These are phyloP conservation scores for Theonella swinhoei DNA, from an alignment of 37 sponge, comb jelly and placozoan genomes.

Conservation along the genomic window DNA sequence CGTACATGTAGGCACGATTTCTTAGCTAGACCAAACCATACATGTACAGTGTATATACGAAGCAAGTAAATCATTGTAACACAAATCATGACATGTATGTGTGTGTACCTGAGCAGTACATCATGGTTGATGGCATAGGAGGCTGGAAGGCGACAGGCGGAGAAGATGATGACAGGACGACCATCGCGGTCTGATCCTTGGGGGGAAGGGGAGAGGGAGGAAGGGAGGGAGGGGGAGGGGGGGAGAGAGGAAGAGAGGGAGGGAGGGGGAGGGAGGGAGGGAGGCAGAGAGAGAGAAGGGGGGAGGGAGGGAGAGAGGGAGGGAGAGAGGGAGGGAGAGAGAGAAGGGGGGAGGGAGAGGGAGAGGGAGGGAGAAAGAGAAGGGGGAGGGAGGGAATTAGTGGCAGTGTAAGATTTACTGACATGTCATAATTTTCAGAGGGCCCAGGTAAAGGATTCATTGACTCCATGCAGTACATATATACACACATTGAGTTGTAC, in stretches of 20 bases:
- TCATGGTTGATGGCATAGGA: conserved; percentile 61
- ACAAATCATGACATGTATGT: too few relatives aligned
- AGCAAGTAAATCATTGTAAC: too few relatives aligned
- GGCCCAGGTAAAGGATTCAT: too few relatives aligned
- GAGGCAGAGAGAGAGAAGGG: conserved; percentile 1
- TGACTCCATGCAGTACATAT: too few relatives aligned
- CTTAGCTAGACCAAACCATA: too few relatives aligned
- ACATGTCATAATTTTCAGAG: too few relatives aligned
- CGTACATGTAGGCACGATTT: too few relatives aligned
- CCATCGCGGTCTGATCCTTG: conserved; percentile 68
- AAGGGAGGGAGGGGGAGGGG: neutral
- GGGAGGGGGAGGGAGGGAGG: too few relatives aligned
- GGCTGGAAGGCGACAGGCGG: conserved; percentile 67
- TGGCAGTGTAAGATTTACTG: neutral
- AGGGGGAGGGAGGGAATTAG: neutral
- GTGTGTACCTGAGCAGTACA: neutral
- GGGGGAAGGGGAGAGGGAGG: neutral
- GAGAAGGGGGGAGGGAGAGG: conserved; percentile 4
- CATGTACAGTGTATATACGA: too few relatives aligned
- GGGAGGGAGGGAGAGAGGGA: conserved; percentile 2
- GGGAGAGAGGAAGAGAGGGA: neutral
- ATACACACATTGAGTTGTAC: too few relatives aligned
- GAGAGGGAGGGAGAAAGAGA: neutral
- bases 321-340: conserved; percentile 18
- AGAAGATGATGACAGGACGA: conserved; percentile 71